Evolutionary conservation across 1,140 invertebrate species (phyloP).

Genomic region (Bombyx mori): ASM3026992v2 NC_085117.1:16466001-16466500

Average conservation of each 20-base stretch:
- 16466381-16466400: constrained; percentile 44
- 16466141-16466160: too few species aligned
- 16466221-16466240: background rate
- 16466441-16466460: constrained; percentile 37
- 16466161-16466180: too few species aligned
- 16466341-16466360: constrained; percentile 66
- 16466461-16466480: constrained; percentile 41
- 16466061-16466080: too few species aligned
- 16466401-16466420: constrained; percentile 2
- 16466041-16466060: too few species aligned
- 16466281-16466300: constrained; percentile 36
- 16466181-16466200: too few species aligned
- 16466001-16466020: too few species aligned
- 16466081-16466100: too few species aligned
- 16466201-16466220: too few species aligned
- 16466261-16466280: constrained; percentile 26
- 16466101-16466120: too few species aligned
- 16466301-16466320: constrained; percentile 26
- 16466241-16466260: too few species aligned
- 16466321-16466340: constrained; percentile 32
- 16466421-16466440: constrained; percentile 36
- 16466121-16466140: too few species aligned
- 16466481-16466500: constrained; percentile 44
- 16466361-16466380: constrained; percentile 38
- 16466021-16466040: too few species aligned